Base-by-base conservation (phyloP, 2,888 invertebrate genomes). In the Aspidiotus destructor region DNA sequence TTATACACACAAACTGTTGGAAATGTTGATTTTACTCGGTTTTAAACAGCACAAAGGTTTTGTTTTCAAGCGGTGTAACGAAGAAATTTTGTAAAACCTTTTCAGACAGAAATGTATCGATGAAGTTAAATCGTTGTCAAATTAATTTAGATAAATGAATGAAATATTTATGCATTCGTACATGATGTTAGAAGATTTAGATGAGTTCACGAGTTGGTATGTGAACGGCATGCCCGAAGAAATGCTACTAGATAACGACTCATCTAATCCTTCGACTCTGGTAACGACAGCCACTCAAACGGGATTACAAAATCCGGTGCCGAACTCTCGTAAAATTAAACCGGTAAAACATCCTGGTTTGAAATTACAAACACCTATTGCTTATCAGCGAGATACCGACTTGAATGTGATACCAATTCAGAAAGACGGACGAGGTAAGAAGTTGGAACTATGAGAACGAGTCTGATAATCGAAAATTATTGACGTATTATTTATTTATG, bases 391-490 rank as follows among this genome's bases (percentile, higher is more conserved):
- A 74, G 85, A 86, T 77, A 86, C 87, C 69, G 90, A 92, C 80
- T 84, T 89, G 71, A 87, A 89, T 72, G 88, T 91, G 75, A 86
- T 92, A 79, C 92, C 92, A 68, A 87, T 92, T 76, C 86, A 87
- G 78, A 89, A 88, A 79, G 90, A 92, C 78, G 91, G 89, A 79
- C 92, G 91, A 81, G 91, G 92, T 91, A 81, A 84, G 84, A 78
- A 73, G 67, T 55, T 74, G 9, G 16, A 48, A 11, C 48, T 3
- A 3, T 6, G 10, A 11, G 48, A n/a, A 13, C 10, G 48, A 13
- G 48, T 13, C n/a, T 11, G 6, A n/a, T n/a, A 48, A 48, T 6
- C 48, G 48, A n/a, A 11, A 48, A 11, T 48, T 48, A 48, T 11
- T 48, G 48, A 48, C n/a, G 6, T 48, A 48, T 48, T 48, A n/a